Evolutionary conservation across 2,888 invertebrate genomes (phyloP).

Genomic region (Horisme vitalbata): DNA sequence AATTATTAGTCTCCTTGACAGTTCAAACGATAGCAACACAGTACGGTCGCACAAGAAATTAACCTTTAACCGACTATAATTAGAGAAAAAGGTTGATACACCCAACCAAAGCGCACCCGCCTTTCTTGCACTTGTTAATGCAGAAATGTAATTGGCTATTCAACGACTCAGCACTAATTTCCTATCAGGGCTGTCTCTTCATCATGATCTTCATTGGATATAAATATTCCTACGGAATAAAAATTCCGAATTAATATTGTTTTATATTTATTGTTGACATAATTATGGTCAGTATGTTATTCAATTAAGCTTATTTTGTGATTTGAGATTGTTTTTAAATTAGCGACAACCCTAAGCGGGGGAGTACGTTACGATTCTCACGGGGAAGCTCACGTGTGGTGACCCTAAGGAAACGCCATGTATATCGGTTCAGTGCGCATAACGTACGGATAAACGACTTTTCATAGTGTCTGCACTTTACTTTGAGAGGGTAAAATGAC

Average conservation of each 20-base stretch:
- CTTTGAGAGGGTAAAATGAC: slow-evolving; percentile 20
- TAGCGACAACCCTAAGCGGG: slow-evolving; percentile 26
- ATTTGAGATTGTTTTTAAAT: not conserved
- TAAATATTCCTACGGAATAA: no score
- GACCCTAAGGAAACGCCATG: slow-evolving; percentile 60
- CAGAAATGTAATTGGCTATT: slow-evolving; percentile 58
- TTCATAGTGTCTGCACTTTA: slow-evolving; percentile 23
- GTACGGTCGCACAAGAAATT: slow-evolving; percentile 19
- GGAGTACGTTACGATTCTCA: slow-evolving; percentile 68
- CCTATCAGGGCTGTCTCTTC: slow-evolving; percentile 25
- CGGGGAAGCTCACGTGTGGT: slow-evolving; percentile 52
- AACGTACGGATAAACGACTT: slow-evolving; percentile 53
- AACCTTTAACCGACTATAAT: slow-evolving; percentile 27
- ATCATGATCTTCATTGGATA: not conserved
- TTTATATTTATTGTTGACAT: no score
- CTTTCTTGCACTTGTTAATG: slow-evolving; percentile 63
- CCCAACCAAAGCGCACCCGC: slow-evolving; percentile 37
- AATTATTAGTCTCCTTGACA: slow-evolving; percentile 3
- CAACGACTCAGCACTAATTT: slow-evolving; percentile 65
- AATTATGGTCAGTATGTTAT: no score
- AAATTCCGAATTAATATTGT: no score
- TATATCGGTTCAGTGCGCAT: slow-evolving; percentile 73
- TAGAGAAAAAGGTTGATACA: slow-evolving; percentile 29
- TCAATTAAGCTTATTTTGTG: no score
- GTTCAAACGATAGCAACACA: slow-evolving; percentile 11